Conservation (phyloP, 2,113 vertebrate species). For the Opisthocomus hoazin region DNA sequence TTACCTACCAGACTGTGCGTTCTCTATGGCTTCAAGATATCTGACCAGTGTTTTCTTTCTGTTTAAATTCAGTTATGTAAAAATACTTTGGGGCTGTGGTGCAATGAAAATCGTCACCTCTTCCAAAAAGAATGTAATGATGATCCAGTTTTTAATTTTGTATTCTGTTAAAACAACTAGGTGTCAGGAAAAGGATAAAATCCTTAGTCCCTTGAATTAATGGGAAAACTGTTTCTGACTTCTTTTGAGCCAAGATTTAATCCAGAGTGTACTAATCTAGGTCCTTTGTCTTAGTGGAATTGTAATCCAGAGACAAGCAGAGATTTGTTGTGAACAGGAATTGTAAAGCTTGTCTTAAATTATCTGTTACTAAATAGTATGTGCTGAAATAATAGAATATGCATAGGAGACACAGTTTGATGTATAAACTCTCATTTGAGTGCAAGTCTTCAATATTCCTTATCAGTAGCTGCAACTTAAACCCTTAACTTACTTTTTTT, state of each 20-base stretch:
- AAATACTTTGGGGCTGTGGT: not conserved
- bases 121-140: not conserved
- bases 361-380: not conserved
- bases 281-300: not conserved
- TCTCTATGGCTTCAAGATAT: not conserved
- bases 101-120: not conserved
- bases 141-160: not conserved
- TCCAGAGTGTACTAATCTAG: not conserved
- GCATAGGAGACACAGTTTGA: not conserved
- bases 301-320: not conserved
- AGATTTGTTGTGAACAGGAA: not conserved
- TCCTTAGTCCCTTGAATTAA: not conserved
- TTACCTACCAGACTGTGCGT: not conserved
- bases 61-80: not conserved
- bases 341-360: not conserved
- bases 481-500: not conserved
- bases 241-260: not conserved
- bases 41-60: not conserved
- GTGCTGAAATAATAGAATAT: not conserved
- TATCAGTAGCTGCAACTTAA: not conserved
- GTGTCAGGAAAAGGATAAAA: not conserved
- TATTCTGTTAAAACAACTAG: not conserved
- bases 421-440: not conserved
- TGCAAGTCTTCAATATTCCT: not conserved
- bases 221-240: not conserved